Conservation (phyloP, 1,140 invertebrate genomes). For the Marisa cornuarietis region DNA sequence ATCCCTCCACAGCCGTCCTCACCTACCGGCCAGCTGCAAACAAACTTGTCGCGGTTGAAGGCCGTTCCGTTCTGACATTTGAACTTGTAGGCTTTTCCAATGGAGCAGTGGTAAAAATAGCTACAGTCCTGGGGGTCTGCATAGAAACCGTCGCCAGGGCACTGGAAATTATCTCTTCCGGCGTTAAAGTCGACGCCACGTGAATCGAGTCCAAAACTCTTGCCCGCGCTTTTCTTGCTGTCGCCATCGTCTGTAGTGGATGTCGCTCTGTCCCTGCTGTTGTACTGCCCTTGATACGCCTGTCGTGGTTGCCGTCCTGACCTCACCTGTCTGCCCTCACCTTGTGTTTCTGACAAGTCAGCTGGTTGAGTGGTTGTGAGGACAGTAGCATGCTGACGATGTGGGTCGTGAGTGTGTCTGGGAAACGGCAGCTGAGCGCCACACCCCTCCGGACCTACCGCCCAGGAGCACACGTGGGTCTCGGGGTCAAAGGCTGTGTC, state of each 20-base stretch:
- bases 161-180: background rate
- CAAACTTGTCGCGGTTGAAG: slow-evolving; percentile 15
- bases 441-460: slow-evolving; percentile 15
- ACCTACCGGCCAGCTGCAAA: slow-evolving; percentile 18
- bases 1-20: slow-evolving; percentile 17
- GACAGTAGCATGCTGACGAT: background rate
- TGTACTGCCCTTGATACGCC: background rate
- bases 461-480: slow-evolving; percentile 27
- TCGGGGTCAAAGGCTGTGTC: slow-evolving; percentile 31
- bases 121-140: slow-evolving; percentile 15
- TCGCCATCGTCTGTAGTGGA: background rate
- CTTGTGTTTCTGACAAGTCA: background rate
- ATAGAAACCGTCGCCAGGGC: slow-evolving; percentile 25
- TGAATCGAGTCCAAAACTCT: background rate
- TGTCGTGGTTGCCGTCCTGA: no score
- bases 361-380: background rate
- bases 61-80: slow-evolving; percentile 19
- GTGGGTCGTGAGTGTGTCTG: background rate
- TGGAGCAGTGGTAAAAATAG: slow-evolving; percentile 21
- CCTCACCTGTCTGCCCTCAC: background rate
- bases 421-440: background rate
- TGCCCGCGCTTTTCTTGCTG: no score
- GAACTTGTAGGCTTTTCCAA: slow-evolving; percentile 9
- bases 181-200: background rate
- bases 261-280: background rate